These are phyloP conservation scores for Chymomyza fuscimana DNA, from an alignment of 2,888 invertebrate species.

Conservation along the genomic window DNA sequence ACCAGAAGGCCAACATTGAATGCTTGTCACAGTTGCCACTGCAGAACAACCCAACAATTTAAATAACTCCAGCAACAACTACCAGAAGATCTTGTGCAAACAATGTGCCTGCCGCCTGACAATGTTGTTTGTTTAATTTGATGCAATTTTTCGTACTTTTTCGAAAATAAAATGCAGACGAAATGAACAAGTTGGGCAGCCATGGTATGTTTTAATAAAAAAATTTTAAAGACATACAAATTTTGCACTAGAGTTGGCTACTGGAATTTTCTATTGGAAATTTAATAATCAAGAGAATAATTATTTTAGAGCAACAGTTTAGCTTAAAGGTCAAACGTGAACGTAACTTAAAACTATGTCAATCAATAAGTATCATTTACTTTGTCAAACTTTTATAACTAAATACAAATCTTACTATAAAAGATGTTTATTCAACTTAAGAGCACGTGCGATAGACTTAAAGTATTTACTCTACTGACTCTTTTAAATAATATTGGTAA, in stretches of 20 bases:
- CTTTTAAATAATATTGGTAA: background rate
- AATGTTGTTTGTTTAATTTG: conserved; percentile 16
- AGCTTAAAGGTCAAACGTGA: background rate
- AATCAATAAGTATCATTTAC: too few relatives aligned
- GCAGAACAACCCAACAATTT: background rate
- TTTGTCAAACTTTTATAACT: background rate
- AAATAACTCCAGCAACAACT: conserved; percentile 8
- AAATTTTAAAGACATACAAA: too few relatives aligned
- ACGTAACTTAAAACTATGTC: too few relatives aligned
- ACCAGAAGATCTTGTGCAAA: background rate
- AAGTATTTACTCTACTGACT: background rate
- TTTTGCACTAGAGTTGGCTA: too few relatives aligned
- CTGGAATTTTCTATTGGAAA: too few relatives aligned
- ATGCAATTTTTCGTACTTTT: conserved; percentile 3
- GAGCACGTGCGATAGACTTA: background rate
- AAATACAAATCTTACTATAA: background rate
- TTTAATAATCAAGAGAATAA: too few relatives aligned
- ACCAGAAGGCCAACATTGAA: background rate
- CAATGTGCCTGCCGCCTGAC: conserved; percentile 3
- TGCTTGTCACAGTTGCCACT: background rate
- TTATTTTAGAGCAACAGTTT: too few relatives aligned
- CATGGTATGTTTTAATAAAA: too few relatives aligned
- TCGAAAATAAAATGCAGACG: background rate
- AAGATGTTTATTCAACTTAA: background rate
- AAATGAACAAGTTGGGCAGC: background rate